Conservation (phyloP, 2,113 vertebrate species). For the Morone chrysops region DNA sequence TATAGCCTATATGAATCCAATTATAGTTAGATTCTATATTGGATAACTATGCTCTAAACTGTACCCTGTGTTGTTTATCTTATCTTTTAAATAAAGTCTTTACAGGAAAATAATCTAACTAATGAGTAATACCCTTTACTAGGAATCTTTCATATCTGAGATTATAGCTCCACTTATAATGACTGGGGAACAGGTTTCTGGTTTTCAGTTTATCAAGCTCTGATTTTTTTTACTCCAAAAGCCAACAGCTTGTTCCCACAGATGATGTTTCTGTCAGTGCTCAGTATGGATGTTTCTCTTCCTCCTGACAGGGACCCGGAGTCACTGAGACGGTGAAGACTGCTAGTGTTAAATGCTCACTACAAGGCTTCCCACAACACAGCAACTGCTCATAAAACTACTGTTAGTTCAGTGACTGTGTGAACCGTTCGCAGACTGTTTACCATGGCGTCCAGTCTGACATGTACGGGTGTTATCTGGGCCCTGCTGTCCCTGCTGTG, state of each 20-base stretch:
- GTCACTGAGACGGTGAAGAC: slow-evolving; percentile 73
- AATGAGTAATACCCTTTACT: neutral
- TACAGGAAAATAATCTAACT: too few species aligned
- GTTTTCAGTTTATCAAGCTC: neutral
- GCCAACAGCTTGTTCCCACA: slow-evolving; percentile 10
- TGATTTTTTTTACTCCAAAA: slow-evolving; percentile 13
- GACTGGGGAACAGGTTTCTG: neutral
- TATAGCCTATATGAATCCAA: neutral
- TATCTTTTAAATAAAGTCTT: too few species aligned
- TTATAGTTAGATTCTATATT: neutral
- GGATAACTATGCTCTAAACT: neutral
- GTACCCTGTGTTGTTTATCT: neutral
- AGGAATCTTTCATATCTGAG: neutral
- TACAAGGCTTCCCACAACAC: slow-evolving; percentile 47
- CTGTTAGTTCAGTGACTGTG: slow-evolving; percentile 53
- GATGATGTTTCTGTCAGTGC: slow-evolving; percentile 25
- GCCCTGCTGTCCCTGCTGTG: slow-evolving; percentile 93
- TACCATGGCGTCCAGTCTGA: slow-evolving; percentile 94
- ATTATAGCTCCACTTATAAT: neutral
- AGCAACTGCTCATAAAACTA: slow-evolving; percentile 51
- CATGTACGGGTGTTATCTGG: slow-evolving; percentile 91
- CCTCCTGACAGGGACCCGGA: slow-evolving; percentile 68
- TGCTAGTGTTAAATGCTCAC: slow-evolving; percentile 63
- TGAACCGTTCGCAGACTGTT: slow-evolving; percentile 48
- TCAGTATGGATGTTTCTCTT: slow-evolving; percentile 49